phyloP scores from a whole-genome alignment of 2,113 vertebrate species.

The Spea multiplicata region DNA sequence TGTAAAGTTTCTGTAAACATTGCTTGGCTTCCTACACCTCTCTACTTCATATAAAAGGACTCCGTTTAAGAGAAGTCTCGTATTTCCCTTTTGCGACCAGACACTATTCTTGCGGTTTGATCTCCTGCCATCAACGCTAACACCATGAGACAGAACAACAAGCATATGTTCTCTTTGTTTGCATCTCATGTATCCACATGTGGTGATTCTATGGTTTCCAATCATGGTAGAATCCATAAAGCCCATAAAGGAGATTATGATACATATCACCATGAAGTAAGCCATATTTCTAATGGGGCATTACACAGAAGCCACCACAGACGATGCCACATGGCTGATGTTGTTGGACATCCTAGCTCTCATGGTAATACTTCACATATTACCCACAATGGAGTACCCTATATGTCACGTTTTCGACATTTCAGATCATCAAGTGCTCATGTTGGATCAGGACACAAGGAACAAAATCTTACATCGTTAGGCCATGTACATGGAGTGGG shows the following conservation, averaged over 20 bases:
- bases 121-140: neutral
- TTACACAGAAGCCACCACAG: neutral
- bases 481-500: neutral
- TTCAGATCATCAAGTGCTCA: neutral
- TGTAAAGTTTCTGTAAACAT: slow-evolving; percentile 24
- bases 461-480: neutral
- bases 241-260: neutral
- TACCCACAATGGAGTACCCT: neutral
- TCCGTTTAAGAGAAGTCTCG: neutral
- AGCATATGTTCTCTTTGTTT: neutral
- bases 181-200: neutral
- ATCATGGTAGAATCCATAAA: neutral
- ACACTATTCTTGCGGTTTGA: neutral
- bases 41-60: slow-evolving; percentile 29
- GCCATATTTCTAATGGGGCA: neutral
- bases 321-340: neutral
- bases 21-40: slow-evolving; percentile 5
- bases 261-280: neutral
- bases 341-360: neutral
- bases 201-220: neutral
- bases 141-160: slow-evolving; percentile 3
- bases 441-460: neutral
- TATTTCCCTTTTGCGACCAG: neutral
- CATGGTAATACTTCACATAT: neutral
- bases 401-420: neutral